Evolutionary conservation across 2,888 invertebrate genomes (phyloP), one percentile per base, ranked within the genome.

Genomic region (Cantharis lateralis): DNA sequence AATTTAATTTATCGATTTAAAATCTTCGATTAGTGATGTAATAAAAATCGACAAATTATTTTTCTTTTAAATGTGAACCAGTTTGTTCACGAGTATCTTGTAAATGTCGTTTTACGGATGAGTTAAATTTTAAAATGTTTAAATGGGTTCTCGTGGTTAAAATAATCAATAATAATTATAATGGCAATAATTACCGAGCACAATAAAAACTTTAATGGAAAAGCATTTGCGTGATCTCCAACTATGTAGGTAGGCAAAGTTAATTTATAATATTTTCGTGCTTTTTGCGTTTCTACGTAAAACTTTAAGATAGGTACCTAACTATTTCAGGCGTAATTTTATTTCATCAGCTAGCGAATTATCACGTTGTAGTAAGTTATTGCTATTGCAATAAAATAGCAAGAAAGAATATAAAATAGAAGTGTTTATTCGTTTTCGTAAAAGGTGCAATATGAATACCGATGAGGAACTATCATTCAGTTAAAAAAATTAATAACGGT

Each of bases 401-500:
- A 2, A n/a, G 48, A 48, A n/a, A n/a, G 48, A 48, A 48, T 48
- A 48, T n/a, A 48, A 48, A 48, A 7, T 48, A n/a, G 48, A 48
- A 48, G 48, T n/a, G n/a, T 48, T 13, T 32, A 48, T 48, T 70
- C 9, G 62, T 32, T 48, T 74, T 68, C 48, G 16, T 26, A 48
- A 48, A 48, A 48, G 48, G 48, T 48, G n/a, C 48, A 48, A 48
- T 48, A 48, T 48, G 48, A 48, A 48, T 48, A 48, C 48, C 48
- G 48, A 48, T n/a, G 48, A 48, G 48, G 48, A 48, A 48, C 48
- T 48, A 48, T n/a, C 9, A 48, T n/a, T 48, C 48, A 48, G 7
- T 48, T n/a, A 48, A 48, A 48, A 48, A 48, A 48, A 48, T 48
- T 48, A 48, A 48, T 48, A 48, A 48, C 48, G 70, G 77, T 77